Evolutionary conservation across 2,113 vertebrate species (phyloP), one percentile per base, ranked within the genome.

Genomic region (Eleginops maclovinus): DNA sequence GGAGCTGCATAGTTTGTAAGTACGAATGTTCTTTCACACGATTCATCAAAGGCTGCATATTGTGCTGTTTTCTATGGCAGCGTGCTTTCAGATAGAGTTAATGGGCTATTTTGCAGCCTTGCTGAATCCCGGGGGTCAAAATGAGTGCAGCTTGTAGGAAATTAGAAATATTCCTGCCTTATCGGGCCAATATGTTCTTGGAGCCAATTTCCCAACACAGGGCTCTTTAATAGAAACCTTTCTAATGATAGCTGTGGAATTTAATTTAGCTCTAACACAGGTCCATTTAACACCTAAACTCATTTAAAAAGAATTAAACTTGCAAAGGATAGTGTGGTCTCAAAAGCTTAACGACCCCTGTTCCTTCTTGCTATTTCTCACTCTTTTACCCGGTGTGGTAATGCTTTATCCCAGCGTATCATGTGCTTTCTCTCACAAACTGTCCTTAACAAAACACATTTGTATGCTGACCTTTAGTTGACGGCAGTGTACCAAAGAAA

Each of bases 211-310:
- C 79, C 87, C 75, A 92, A 87, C 87, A 84, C 84, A 82, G 79
- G 62, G 59, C 51, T 87, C 83, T 87, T 92, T 90, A 93, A 91
- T 85, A 82, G 79, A 79, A 85, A 74, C 80, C 74, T 87, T 89
- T 93, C 82, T 87, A 93, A 93, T 88, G 91, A 93, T 92, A 88
- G 79, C 84, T 80, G 78, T 78, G 77, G 80, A 91, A 92, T 93
- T 92, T 90, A 89, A 94, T 93, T 93, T 89, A 87, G 84, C 85
- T 87, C 56, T 76, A 80, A 79, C 68, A 41, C 16, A 65, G 81
- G 79, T 91, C 89, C 79, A 92, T 92, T 93, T 90, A 93, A 87
- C 84, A 91, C 75, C 87, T 92, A 89, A 93, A 88, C 75, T 91
- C 84, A 90, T 92, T 94, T 90, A 71, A 86, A 92, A 88, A 79